Percentiles rank a stretch among this genome's conserved stretches.
These are phyloP conservation scores for Salarias fasciatus DNA, from an alignment of 2,797 vertebrate species.

Conservation along the genomic window DNA sequence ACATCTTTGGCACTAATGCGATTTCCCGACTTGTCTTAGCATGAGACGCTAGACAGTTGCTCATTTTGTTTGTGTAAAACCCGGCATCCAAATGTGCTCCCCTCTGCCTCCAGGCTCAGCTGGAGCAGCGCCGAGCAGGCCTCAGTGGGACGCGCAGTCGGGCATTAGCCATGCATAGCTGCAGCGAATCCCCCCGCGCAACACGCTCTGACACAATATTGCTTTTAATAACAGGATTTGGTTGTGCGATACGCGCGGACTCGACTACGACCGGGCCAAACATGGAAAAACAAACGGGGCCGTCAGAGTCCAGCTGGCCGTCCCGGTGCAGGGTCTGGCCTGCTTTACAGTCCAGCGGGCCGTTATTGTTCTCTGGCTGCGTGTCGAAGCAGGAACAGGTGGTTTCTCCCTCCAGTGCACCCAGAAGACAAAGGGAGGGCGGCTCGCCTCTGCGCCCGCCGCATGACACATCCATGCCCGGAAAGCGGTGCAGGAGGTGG, in stretches of 20 bases:
- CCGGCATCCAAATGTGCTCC: not conserved
- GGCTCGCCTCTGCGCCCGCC: constrained; percentile 44
- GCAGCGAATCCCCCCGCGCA: not conserved
- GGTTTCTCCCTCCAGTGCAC: constrained; percentile 47
- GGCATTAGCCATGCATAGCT: constrained; percentile 12
- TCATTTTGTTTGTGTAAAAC: constrained; percentile 10
- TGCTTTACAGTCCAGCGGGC: constrained; percentile 49
- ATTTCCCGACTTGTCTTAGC: constrained; percentile 1
- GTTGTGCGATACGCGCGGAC: constrained; percentile 11
- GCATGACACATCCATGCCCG: constrained; percentile 40
- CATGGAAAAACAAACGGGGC: constrained; percentile 22
- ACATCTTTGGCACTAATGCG: not conserved
- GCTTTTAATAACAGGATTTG: constrained; percentile 3
- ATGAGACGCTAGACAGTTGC: too few species aligned
- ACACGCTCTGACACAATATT: not conserved
- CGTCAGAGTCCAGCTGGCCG: constrained; percentile 40
- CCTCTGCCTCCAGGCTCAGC: constrained; percentile 6
- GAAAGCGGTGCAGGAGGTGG: constrained; percentile 38
- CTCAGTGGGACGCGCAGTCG: constrained; percentile 1
- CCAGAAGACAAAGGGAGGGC: constrained; percentile 50
- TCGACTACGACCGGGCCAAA: constrained; percentile 4
- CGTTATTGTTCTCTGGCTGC: constrained; percentile 57
- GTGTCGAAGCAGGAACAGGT: constrained; percentile 52
- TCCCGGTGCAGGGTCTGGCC: constrained; percentile 24
- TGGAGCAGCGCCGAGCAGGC: constrained; percentile 5